These are phyloP conservation scores for Vireo griseus DNA, from an alignment of 2,797 vertebrate genomes.

Conservation along the genomic window DNA sequence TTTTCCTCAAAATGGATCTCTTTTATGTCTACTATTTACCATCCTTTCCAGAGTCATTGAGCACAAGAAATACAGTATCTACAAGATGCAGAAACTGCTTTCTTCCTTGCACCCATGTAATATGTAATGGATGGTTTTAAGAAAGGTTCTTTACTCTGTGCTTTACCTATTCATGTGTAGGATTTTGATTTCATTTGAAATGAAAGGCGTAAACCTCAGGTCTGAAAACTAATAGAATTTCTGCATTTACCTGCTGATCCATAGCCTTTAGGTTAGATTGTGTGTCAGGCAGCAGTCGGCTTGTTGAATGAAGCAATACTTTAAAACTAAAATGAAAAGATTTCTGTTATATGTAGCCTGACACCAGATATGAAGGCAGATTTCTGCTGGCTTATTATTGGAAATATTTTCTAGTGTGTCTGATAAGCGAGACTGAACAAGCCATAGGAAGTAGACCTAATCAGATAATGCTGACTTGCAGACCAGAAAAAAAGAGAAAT, in stretches of 20 bases:
- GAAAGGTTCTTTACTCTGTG: constrained; percentile 52
- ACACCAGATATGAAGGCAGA: constrained; percentile 54
- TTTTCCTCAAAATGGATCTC: constrained; percentile 58
- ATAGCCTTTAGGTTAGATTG: constrained; percentile 72
- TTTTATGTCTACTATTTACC: constrained; percentile 64
- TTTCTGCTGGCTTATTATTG: constrained; percentile 67
- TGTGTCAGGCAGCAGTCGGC: constrained; percentile 64
- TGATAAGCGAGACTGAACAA: constrained; percentile 62
- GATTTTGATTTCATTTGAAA: constrained; percentile 77
- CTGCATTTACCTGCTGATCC: constrained; percentile 75
- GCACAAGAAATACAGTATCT: constrained; percentile 58
- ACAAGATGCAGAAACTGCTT: constrained; percentile 41
- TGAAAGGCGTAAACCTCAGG: constrained; percentile 70
- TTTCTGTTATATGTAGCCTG: constrained; percentile 63
- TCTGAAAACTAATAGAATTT: constrained; percentile 78
- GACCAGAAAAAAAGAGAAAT: constrained; percentile 35
- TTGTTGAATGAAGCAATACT: constrained; percentile 69
- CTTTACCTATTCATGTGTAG: constrained; percentile 68
- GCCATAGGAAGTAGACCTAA: constrained; percentile 25
- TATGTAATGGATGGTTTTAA: constrained; percentile 64
- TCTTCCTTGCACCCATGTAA: constrained; percentile 25
- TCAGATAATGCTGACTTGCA: constrained; percentile 41
- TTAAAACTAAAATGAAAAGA: constrained; percentile 73
- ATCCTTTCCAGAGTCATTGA: constrained; percentile 57
- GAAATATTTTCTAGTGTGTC: constrained; percentile 62